A percentile compares a stretch with the other conserved stretches of the same genome.
Conservation (phyloP, 2,888 invertebrate species). For the Caenorhabditis sp. region DNA sequence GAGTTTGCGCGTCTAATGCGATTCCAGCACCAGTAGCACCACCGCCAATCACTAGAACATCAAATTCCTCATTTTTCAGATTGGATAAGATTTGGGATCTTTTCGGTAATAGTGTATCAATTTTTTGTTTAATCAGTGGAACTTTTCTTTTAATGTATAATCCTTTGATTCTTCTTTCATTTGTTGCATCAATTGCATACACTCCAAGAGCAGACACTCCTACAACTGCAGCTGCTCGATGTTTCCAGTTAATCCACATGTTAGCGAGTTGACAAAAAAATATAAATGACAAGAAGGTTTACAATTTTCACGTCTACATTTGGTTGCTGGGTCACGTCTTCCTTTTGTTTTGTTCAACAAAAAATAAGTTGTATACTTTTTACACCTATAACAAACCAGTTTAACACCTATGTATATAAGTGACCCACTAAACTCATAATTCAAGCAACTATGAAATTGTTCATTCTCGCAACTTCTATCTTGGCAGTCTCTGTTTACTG, state of each 20-base stretch:
- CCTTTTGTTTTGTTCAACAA: neutral
- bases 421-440: neutral
- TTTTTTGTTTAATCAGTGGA: neutral
- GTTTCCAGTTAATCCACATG: neutral
- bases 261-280: neutral
- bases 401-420: neutral
- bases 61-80: constrained; percentile 74
- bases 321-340: neutral
- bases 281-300: too few relatives aligned
- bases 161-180: constrained; percentile 1
- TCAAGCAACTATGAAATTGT: neutral
- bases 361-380: neutral
- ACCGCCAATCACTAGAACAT: constrained; percentile 93
- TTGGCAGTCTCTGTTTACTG: neutral
- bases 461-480: neutral
- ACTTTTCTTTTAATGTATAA: neutral
- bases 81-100: neutral
- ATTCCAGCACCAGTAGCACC: constrained; percentile 97
- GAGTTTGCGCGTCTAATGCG: constrained; percentile 88
- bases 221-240: constrained; percentile 1
- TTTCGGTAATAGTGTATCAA: neutral
- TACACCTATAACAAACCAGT: neutral
- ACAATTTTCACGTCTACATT: too few relatives aligned
- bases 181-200: constrained; percentile 1
- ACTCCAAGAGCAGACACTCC: neutral